Percentiles rank a stretch among this genome's conserved stretches.
These are phyloP conservation scores for Artibeus jamaicensis DNA, from an alignment of 2,797 vertebrate species.

Conservation along the genomic window DNA sequence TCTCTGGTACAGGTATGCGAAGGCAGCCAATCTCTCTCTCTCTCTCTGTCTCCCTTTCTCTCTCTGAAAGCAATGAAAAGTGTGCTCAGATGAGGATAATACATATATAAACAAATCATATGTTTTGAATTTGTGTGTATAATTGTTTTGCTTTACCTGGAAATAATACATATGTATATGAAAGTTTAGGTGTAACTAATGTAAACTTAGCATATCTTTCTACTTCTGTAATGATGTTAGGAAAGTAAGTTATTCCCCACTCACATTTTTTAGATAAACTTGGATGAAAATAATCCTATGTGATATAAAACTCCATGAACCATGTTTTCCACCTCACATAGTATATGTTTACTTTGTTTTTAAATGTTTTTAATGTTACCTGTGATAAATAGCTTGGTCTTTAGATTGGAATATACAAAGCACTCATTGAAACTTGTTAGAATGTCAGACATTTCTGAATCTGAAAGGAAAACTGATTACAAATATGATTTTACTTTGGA, in stretches of 20 bases:
- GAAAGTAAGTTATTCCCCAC: background rate
- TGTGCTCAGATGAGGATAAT: background rate
- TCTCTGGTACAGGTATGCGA: background rate
- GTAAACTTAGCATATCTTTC: background rate
- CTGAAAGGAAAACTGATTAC: conserved; percentile 13
- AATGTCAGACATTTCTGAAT: background rate
- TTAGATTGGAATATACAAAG: background rate
- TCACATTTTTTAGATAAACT: background rate
- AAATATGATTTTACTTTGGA: conserved; percentile 31
- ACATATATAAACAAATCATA: background rate
- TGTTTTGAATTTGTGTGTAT: background rate
- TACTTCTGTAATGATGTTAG: background rate
- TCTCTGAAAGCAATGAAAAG: background rate
- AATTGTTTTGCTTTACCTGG: background rate
- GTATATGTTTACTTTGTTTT: background rate
- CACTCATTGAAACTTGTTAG: background rate
- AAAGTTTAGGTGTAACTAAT: background rate
- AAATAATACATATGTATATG: background rate
- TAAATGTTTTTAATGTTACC: background rate
- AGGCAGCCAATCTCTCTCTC: background rate
- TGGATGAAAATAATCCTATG: background rate
- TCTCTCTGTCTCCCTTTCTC: no score
- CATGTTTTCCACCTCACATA: background rate
- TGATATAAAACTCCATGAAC: background rate
- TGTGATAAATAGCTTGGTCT: background rate